Percentiles rank a stretch among this genome's conserved stretches.
Conservation (phyloP, 2,797 vertebrate genomes). For the Xyrichtys novacula region DNA sequence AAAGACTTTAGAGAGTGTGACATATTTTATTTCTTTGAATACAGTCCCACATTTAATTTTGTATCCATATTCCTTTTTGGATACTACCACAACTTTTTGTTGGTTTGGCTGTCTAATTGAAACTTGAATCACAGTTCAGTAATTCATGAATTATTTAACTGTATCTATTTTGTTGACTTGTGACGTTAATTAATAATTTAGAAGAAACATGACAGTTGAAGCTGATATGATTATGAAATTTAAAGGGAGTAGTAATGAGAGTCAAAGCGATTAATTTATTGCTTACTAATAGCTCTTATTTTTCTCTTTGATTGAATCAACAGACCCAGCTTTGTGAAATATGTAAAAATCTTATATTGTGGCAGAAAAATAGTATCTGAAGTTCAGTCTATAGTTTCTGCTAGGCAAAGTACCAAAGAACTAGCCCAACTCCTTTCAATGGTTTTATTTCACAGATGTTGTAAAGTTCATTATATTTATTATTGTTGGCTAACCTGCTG, state of each 20-base stretch:
- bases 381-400: not conserved
- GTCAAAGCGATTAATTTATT: not conserved
- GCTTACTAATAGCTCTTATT: not conserved
- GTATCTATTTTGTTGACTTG: not conserved
- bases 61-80: not conserved
- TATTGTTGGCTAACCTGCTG: conserved; percentile 2
- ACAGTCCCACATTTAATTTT: not conserved
- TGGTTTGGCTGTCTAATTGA: not conserved
- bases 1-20: not conserved
- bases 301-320: not conserved
- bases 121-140: not conserved
- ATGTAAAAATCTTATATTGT: not conserved
- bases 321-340: not conserved
- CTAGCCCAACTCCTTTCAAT: not conserved
- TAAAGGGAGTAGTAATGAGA: conserved; percentile 4
- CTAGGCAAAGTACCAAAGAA: not conserved
- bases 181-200: not conserved
- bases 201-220: not conserved
- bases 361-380: not conserved
- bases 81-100: not conserved
- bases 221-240: no score
- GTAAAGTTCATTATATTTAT: conserved; percentile 29
- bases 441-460: conserved; percentile 5
- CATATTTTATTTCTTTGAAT: not conserved
- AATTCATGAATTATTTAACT: not conserved